phyloP scores from a whole-genome alignment of 2,113 vertebrate genomes.

The Sphaerodactylus townsendi region DNA sequence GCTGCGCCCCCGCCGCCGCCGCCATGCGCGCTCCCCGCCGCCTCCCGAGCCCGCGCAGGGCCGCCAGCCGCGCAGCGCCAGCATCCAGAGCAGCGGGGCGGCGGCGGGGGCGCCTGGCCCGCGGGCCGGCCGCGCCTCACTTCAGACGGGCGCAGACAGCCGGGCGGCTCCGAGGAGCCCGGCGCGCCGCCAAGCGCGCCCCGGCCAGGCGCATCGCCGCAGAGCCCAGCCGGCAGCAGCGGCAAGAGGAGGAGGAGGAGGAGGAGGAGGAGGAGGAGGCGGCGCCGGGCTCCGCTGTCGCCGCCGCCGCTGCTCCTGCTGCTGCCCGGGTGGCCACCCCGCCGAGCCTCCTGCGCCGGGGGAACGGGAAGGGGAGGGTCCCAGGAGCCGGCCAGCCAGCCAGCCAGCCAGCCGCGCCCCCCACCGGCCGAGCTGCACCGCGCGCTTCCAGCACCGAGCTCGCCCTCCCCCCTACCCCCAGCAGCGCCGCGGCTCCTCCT shows the following conservation, averaged over 20 bases:
- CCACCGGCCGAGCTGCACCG: neutral
- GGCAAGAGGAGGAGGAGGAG: neutral
- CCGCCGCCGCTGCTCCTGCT: too few relatives aligned
- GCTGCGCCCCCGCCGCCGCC: constrained; percentile 40
- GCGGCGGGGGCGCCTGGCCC: constrained; percentile 55
- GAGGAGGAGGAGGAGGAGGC: neutral
- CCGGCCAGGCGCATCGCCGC: neutral
- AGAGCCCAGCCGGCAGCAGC: neutral
- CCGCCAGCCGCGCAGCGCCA: constrained; percentile 58
- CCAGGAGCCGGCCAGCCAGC: neutral
- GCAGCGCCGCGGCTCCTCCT: neutral
- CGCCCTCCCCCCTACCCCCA: too few relatives aligned
- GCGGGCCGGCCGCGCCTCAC: constrained; percentile 51
- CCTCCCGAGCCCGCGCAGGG: constrained; percentile 67
- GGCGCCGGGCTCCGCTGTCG: constrained; percentile 1
- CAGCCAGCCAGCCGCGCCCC: neutral
- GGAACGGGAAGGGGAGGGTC: too few relatives aligned
- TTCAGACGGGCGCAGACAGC: constrained; percentile 14
- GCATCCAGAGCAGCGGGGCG: constrained; percentile 48
- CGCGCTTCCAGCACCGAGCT: constrained; percentile 20
- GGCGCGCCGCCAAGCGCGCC: constrained; percentile 16
- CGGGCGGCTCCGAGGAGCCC: neutral
- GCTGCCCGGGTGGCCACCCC: neutral
- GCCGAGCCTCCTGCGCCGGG: neutral
- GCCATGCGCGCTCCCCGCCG: constrained; percentile 56